Conservation (phyloP, 2,797 vertebrate species). For the Acanthurus tractus region DNA sequence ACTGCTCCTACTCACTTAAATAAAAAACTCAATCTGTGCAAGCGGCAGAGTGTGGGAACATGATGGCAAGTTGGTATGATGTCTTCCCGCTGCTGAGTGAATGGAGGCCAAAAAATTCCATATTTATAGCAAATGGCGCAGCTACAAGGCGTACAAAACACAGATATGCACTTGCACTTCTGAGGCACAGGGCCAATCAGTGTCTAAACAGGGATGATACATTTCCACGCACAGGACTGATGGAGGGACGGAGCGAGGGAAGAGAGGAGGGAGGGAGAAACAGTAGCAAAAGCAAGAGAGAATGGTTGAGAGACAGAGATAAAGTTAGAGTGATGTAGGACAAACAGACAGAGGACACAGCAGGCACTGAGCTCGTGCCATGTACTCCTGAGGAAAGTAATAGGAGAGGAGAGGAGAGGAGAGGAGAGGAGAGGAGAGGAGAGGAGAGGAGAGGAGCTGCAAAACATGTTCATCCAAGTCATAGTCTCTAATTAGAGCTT, state of each 20-base stretch:
- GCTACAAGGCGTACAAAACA: conserved; percentile 9
- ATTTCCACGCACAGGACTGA: conserved; percentile 28
- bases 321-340: conserved; percentile 41
- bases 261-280: conserved; percentile 5
- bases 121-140: conserved; percentile 42
- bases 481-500: conserved; percentile 1
- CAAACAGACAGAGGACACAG: conserved; percentile 56
- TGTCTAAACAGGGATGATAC: conserved; percentile 38
- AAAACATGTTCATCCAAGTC: neutral
- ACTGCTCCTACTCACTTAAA: conserved; percentile 55
- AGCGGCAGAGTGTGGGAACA: conserved; percentile 9
- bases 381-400: conserved; percentile 34
- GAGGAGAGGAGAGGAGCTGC: neutral
- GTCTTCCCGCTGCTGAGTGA: conserved; percentile 42
- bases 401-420: conserved; percentile 21
- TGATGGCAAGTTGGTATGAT: conserved; percentile 25
- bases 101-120: conserved; percentile 13
- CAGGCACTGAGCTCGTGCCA: conserved; percentile 42
- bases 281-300: neutral
- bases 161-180: neutral
- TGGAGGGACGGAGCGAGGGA: neutral
- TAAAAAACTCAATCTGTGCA: conserved; percentile 60
- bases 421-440: neutral
- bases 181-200: conserved; percentile 29
- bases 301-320: conserved; percentile 9